A percentile compares a stretch with the other conserved stretches of the same genome.
phyloP scores from a whole-genome alignment of 2,113 vertebrate genomes.

The Macaca nemestrina region DNA sequence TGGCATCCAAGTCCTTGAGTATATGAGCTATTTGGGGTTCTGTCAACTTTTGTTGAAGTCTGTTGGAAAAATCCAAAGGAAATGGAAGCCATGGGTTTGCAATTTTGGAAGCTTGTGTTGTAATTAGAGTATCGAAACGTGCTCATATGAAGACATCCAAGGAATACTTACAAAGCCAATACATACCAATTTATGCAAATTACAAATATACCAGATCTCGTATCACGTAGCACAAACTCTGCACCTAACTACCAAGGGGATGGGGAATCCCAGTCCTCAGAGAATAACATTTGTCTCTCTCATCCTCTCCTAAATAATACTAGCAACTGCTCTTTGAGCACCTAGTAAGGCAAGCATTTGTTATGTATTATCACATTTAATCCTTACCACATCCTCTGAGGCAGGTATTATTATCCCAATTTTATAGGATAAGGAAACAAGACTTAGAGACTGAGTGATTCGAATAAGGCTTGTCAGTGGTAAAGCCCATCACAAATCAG shows the following conservation, averaged over 20 bases:
- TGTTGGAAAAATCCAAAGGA: slow-evolving; percentile 45
- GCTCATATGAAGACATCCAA: not conserved
- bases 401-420: not conserved
- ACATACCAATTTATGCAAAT: not conserved
- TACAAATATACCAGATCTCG: not conserved
- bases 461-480: not conserved
- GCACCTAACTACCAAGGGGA: not conserved
- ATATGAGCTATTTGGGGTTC: not conserved
- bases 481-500: not conserved
- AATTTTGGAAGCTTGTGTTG: not conserved
- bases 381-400: not conserved
- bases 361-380: not conserved
- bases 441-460: not conserved
- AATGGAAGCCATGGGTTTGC: not conserved
- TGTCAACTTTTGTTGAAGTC: not conserved
- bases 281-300: not conserved
- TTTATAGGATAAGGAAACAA: not conserved
- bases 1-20: not conserved
- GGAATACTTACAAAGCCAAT: not conserved
- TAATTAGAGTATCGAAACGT: not conserved
- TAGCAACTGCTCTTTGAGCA: not conserved
- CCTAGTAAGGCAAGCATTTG: not conserved
- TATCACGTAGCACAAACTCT: not conserved
- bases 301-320: not conserved
- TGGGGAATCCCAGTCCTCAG: not conserved